phyloP scores from a whole-genome alignment of 2,888 invertebrate genomes.

The Trichacis sp. region DNA sequence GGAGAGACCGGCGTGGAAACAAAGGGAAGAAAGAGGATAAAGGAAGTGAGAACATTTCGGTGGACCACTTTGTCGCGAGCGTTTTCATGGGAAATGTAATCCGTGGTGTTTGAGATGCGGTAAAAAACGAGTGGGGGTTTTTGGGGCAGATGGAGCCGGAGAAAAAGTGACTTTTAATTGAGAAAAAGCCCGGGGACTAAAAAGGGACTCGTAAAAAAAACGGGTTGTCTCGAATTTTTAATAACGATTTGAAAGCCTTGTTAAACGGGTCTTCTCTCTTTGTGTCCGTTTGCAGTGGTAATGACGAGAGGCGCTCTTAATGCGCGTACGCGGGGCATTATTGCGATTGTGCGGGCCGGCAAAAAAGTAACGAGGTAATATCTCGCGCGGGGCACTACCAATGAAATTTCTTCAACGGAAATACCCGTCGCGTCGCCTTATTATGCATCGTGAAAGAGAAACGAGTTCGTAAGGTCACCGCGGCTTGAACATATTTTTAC shows the following conservation, averaged over 20 bases:
- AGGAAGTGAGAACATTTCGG: conserved; percentile 54
- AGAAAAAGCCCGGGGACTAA: background rate
- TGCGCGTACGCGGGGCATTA: conserved; percentile 51
- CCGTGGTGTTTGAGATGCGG: conserved; percentile 30
- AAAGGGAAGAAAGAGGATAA: conserved; percentile 19
- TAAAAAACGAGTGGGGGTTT: too few relatives aligned
- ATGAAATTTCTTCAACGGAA: conserved; percentile 42
- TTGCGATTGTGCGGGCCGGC: conserved; percentile 57
- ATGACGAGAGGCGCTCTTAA: conserved; percentile 41
- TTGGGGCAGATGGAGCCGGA: background rate
- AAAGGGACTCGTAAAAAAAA: background rate
- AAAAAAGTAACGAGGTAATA: conserved; percentile 63
- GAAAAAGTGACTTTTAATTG: background rate
- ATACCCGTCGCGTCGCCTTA: conserved; percentile 35
- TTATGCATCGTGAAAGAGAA: conserved; percentile 43
- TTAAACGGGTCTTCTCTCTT: conserved; percentile 4
- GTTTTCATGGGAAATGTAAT: conserved; percentile 64
- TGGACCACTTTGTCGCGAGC: conserved; percentile 63
- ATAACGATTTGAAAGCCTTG: conserved; percentile 6
- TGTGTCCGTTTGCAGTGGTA: background rate
- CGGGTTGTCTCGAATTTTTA: background rate
- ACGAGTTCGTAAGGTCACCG: conserved; percentile 44
- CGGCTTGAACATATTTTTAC: conserved; percentile 37
- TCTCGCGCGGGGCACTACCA: conserved; percentile 36
- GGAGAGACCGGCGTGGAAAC: conserved; percentile 47